Base-by-base conservation (phyloP, 2,113 vertebrate genomes). In the Erythrolamprus reginae region DNA sequence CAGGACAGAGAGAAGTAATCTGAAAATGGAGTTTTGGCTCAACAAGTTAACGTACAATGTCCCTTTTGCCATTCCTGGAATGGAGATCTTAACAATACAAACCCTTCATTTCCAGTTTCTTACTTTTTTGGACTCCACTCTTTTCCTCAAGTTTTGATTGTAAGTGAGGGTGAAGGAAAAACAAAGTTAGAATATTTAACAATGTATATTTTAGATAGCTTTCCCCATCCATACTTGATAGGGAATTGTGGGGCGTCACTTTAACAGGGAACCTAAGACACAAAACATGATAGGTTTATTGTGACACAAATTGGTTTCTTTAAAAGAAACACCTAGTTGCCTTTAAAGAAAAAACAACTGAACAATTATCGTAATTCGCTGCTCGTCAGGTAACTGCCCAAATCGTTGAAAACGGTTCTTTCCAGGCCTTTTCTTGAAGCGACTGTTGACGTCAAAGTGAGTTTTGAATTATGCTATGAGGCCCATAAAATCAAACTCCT, bases 111-210 rank as follows among this genome's bases (percentile, higher is more conserved):
- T 42, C 61, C 61, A 33, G 5, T 33, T n/a, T 33, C 33, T 77
- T 77, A 42, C 33, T 77, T 77, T 77, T 33, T 21, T 3, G 70
- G 17, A 38, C 17, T 21, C 33, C 65, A 19, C 6, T 6, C 17
- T 77, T 77, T 21, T 38, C 33, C 33, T 77, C 38, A 77, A 15
- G 38, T 38, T 45, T 38, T 21, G 65, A 38, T 38, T 9, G n/a
- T n/a, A 38, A 38, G 2, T 19, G 65, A 1, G 23, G 56, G 24
- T 1, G 9, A 0, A 10, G 10, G 4, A 26, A 0, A 17, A 65
- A 33, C 21, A 33, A 77, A 77, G 6, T 38, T 77, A 38, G 38
- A 38, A 9, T 38, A 38, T 77, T 77, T 21, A 38, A 77, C 33
- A 0, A 8, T 42, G 70, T 38, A 38, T 42, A 42, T 77, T 77